Conservation (phyloP, 2,113 vertebrate species). For the Rattus rattus region DNA sequence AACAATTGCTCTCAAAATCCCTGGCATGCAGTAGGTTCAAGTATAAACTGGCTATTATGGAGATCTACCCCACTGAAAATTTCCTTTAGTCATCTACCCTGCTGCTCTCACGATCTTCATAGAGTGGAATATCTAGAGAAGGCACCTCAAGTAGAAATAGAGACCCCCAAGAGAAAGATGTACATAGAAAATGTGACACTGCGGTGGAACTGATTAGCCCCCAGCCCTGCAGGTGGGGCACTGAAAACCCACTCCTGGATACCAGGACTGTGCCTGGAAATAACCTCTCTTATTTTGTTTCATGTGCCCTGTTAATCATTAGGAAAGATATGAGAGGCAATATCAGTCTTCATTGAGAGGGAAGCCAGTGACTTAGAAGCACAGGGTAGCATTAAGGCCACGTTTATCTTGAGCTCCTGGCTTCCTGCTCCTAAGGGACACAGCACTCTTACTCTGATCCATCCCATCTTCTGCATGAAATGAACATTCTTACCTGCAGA, state of each 20-base stretch:
- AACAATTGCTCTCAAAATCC: background rate
- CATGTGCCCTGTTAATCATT: background rate
- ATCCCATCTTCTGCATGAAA: fast-evolving
- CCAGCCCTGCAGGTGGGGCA: background rate
- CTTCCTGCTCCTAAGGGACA: background rate
- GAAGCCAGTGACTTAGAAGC: too few species aligned
- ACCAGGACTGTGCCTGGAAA: conserved; percentile 32
- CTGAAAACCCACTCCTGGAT: conserved; percentile 37
- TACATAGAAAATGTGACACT: conserved; percentile 47
- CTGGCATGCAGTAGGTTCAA: background rate
- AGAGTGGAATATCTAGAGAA: background rate
- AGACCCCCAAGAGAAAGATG: conserved; percentile 24
- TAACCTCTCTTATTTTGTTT: background rate
- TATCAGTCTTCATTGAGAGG: background rate
- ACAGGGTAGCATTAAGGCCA: background rate
- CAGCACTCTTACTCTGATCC: too few species aligned
- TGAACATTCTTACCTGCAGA: too few species aligned
- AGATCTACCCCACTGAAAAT: fast-evolving
- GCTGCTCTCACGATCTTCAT: too few species aligned
- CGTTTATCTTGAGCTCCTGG: background rate
- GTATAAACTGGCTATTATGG: background rate
- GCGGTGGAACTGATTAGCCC: conserved; percentile 42
- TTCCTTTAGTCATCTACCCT: fast-evolving
- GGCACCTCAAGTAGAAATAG: conserved; percentile 24
- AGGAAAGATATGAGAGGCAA: background rate